Conservation (phyloP, 2,797 vertebrate genomes). For the Philypnodon macrostomus region DNA sequence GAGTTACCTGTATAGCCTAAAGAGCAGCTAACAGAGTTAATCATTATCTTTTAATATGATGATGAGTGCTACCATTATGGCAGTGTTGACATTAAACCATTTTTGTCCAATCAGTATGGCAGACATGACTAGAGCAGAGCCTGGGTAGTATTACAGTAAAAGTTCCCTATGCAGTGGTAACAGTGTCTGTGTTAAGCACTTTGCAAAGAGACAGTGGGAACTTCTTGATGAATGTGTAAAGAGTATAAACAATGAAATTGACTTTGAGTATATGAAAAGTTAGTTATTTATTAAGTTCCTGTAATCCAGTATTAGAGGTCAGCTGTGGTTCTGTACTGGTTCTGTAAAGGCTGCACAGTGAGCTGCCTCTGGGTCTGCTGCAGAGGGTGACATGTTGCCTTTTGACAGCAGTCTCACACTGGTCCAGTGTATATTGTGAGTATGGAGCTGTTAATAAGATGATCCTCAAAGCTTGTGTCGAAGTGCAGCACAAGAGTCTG, state of each 20-base stretch:
- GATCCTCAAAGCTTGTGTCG: constrained; percentile 12
- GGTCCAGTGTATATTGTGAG: constrained; percentile 44
- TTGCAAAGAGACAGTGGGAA: background rate
- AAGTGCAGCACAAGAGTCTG: constrained; percentile 9
- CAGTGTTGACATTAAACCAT: background rate
- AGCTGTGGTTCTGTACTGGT: background rate
- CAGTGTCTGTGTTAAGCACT: constrained; percentile 1
- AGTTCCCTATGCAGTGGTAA: constrained; percentile 1
- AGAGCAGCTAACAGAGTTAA: background rate
- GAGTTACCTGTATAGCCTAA: background rate
- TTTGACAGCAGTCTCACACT: constrained; percentile 65
- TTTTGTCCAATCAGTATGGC: background rate
- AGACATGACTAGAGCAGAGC: background rate
- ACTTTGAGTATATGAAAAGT: background rate
- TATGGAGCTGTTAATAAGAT: constrained; percentile 16
- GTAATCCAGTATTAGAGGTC: background rate
- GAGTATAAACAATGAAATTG: background rate
- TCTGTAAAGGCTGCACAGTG: constrained; percentile 13
- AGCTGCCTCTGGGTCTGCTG: constrained; percentile 49
- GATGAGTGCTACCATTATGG: background rate
- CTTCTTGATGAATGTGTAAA: constrained; percentile 1
- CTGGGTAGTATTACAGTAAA: background rate
- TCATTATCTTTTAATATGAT: background rate
- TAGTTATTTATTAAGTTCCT: background rate
- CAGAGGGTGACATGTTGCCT: constrained; percentile 61